These are phyloP conservation scores for Tachyglossus aculeatus DNA, from an alignment of 2,797 vertebrate species.

Conservation along the genomic window DNA sequence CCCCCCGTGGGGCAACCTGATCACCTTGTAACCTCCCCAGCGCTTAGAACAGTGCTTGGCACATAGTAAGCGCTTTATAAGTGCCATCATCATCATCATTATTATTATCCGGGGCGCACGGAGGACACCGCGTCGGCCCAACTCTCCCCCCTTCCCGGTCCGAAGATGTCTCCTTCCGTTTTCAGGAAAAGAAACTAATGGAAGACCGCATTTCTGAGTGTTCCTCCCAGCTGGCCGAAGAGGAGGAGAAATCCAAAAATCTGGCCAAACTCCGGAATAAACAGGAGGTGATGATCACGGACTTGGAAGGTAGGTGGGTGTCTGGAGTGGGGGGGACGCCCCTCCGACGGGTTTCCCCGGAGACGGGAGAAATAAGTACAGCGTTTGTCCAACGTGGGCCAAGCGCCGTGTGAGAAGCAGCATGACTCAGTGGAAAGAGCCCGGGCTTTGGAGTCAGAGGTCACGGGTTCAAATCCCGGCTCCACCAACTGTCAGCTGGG, in stretches of 20 bases:
- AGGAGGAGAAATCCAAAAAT: slow-evolving; percentile 98
- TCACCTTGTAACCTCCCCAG: too few species aligned
- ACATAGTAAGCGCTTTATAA: too few species aligned
- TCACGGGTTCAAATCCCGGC: too few species aligned
- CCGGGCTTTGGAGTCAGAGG: too few species aligned
- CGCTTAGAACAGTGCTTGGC: too few species aligned
- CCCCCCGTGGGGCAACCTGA: too few species aligned
- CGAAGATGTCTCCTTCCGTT: neutral
- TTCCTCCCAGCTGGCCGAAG: slow-evolving; percentile 91
- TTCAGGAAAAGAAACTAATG: slow-evolving; percentile 93
- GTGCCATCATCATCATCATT: too few species aligned
- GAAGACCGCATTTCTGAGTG: slow-evolving; percentile 93
- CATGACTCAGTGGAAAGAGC: too few species aligned
- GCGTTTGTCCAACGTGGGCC: too few species aligned
- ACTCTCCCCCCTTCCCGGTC: neutral
- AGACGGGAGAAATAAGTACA: too few species aligned
- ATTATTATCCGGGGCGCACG: too few species aligned
- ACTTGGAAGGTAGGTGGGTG: slow-evolving; percentile 94
- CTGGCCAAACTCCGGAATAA: slow-evolving; percentile 96
- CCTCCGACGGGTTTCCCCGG: neutral
- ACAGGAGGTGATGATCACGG: slow-evolving; percentile 97
- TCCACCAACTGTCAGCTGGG: too few species aligned
- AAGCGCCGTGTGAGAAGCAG: neutral
- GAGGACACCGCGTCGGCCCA: neutral
- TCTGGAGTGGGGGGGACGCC: neutral